Evolutionary conservation across 1,140 invertebrate species (phyloP), one percentile per base, ranked within the genome.

Genomic region (Nautilus pompilius): DNA sequence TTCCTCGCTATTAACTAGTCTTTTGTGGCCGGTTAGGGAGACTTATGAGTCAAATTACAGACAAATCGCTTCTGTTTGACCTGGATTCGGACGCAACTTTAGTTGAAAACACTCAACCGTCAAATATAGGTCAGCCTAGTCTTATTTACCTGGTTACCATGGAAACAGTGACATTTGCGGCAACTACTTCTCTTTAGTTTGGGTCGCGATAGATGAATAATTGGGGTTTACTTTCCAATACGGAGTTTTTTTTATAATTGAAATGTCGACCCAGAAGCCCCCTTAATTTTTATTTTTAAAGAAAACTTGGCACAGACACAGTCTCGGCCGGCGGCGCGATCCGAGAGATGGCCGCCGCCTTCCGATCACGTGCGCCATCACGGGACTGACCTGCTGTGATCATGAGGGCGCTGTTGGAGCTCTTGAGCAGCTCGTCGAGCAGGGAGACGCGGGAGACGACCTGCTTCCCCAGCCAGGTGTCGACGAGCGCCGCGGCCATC

Each of bases 381-480:
- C 32, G 55, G n/a, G 26, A 61, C 69, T 68, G 68, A 79, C 77
- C 77, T 36, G 72, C 28, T 5, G 74, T 72, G 36, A 79, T 78
- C 77, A 79, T 79, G 10, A 74, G 55, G 0, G 74, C 70, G 13
- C 72, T 72, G 58, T 72, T 74, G 15, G 64, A 28, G 5, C 72
- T 62, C 61, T 79, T 79, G 55, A 79, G 63, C 1, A 76, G 32
- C 49, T 77, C 74, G 53, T 79, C 76, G 24, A 72, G 58, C 3
- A 74, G 13, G 3, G 69, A 58, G 26, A 64, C 65, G 17, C 63
- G 65, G 24, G 67, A 54, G 1, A 79, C 24, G 0, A 66, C 72
- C 70, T 79, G 77, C 64, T 72, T 67, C 0, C 72, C 69, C 46
- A 77, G 56, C 76, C 74, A 79, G 1, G 69, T 76, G 57, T 79